Conservation (phyloP, 2,113 vertebrate genomes). For the Vulpes vulpes region DNA sequence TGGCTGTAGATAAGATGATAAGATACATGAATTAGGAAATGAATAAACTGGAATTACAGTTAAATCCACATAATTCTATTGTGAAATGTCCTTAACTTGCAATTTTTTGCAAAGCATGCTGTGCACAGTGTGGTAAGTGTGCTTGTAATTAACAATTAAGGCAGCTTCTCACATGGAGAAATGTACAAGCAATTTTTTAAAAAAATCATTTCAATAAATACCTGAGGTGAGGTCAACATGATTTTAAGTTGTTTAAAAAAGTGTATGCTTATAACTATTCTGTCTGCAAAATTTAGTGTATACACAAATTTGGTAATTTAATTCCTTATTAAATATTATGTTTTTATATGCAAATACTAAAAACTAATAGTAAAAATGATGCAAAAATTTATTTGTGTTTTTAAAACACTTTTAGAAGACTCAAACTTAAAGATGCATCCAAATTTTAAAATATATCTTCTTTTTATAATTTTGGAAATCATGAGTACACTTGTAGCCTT, state of each 20-base stretch:
- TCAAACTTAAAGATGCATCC: not conserved
- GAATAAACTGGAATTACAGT: constrained; percentile 84
- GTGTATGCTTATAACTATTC: not conserved
- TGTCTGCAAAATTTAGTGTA: not conserved
- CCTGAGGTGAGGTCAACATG: not conserved
- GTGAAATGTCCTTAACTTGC: constrained; percentile 71
- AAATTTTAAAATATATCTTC: not conserved
- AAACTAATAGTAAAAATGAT: not conserved
- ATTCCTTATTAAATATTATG: not conserved
- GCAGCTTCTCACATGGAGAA: constrained; percentile 66
- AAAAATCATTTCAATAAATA: constrained; percentile 36
- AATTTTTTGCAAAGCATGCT: constrained; percentile 77
- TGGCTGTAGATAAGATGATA: constrained; percentile 81
- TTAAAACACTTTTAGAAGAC: not conserved
- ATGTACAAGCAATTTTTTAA: constrained; percentile 51
- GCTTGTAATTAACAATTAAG: constrained; percentile 78
- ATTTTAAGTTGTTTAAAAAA: constrained; percentile 24
- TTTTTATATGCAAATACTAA: not conserved
- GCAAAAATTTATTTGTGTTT: not conserved
- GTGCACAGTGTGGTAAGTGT: not conserved
- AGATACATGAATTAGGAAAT: constrained; percentile 82
- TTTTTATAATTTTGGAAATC: constrained; percentile 36
- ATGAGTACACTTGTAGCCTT: not conserved
- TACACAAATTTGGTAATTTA: not conserved
- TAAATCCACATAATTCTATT: constrained; percentile 85